Evolutionary conservation across 2,888 invertebrate genomes (phyloP), one percentile per base, ranked within the genome.

Genomic region (Eilema sororculum): DNA sequence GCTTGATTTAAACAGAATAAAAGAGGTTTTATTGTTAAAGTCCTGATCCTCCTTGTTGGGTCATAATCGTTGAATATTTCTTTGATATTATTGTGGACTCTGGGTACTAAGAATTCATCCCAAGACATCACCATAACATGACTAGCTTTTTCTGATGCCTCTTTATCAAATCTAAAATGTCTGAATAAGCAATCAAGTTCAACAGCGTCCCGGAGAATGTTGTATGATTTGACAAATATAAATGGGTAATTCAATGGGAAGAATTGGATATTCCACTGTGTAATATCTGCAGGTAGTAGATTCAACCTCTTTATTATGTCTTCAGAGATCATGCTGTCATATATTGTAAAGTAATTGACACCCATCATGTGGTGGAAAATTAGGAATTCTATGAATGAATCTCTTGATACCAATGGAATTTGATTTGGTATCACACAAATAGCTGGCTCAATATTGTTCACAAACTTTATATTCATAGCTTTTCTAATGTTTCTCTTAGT

Each of bases 161-260:
- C 95, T 76, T 93, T 95, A 72, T 95, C 95, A 81, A 93, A 90
- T 79, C 95, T 94, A 71, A 95, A 95, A 68, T 96, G 96, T 75
- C 97, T 95, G 74, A 97, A 96, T 24, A 96, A 83, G 83, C 97
- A 97, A 87, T 97, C 97, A 33, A 96, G 90, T 86, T 97, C 96
- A 20, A 97, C 93, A 52, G 97, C 94, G 81, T 91, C 92, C 63
- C 93, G 84, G 0, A 95, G 90, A 77, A 95, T 89, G 41, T 89
- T 88, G 78, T 95, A 95, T 6, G 95, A 94, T 71, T 96, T 93
- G 37, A 95, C 91, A 81, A 94, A 93, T 62, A 95, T 83, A 81
- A 96, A 96, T 2, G 97, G 97, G 85, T 96, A 97, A 87, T 97
- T 97, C 92, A 97, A 96, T 1, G 96, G 96, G 68, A 96, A 93